Conservation (phyloP, 2,113 vertebrate species). For the Athene cunicularia region DNA sequence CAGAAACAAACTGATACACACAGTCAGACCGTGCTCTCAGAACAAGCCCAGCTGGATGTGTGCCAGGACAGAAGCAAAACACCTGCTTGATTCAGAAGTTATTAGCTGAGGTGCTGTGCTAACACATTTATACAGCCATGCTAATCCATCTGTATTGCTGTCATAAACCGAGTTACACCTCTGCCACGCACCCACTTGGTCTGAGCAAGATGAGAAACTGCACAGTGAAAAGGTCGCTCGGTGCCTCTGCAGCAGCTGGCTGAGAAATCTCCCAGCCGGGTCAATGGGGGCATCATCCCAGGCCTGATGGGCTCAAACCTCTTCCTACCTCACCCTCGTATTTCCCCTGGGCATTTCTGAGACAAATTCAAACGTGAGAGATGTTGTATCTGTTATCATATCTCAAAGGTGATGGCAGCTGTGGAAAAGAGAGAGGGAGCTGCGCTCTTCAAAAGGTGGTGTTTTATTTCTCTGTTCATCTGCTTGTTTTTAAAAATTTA, state of each 20-base stretch:
- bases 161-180: background rate
- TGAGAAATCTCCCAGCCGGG: background rate
- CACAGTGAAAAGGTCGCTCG: fast-evolving
- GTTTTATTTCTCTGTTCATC: background rate
- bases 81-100: background rate
- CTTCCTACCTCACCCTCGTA: background rate
- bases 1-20: background rate
- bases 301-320: background rate
- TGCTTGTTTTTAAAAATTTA: background rate
- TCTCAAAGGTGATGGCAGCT: background rate
- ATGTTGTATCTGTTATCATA: background rate
- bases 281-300: background rate
- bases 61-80: background rate
- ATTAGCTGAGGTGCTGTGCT: background rate
- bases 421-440: background rate
- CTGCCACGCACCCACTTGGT: fast-evolving
- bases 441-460: background rate
- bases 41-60: background rate
- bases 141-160: background rate
- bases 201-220: background rate
- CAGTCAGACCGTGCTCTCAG: fast-evolving
- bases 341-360: background rate
- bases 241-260: background rate
- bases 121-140: background rate
- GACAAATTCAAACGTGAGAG: background rate